phyloP scores from a whole-genome alignment of 1,140 invertebrate genomes.

The Pristionchus pacificus region DNA sequence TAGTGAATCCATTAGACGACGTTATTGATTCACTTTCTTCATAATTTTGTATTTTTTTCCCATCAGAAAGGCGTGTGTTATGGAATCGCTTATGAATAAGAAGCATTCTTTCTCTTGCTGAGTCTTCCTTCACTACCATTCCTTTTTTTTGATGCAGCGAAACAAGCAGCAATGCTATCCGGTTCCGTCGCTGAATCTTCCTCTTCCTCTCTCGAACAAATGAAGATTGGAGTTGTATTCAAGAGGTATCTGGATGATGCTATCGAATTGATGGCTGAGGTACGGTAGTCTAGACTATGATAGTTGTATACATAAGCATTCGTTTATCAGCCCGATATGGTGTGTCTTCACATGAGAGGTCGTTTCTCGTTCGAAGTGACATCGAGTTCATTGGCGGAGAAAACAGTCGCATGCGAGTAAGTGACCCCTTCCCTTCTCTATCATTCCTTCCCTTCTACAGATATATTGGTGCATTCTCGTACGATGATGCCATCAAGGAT shows the following conservation, averaged over 20 bases:
- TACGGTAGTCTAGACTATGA: too few species aligned
- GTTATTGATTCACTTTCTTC: too few species aligned
- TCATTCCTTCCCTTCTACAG: not conserved
- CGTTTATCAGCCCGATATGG: not conserved
- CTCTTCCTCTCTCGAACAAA: not conserved
- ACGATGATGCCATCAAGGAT: not conserved
- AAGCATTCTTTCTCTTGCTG: not conserved
- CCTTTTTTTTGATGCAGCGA: not conserved
- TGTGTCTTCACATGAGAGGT: not conserved
- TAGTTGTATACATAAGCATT: too few species aligned
- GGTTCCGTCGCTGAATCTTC: not conserved
- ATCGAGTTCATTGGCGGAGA: not conserved
- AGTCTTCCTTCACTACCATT: not conserved
- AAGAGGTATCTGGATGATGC: not conserved
- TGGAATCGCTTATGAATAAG: too few species aligned
- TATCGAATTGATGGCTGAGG: not conserved
- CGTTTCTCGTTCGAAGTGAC: not conserved
- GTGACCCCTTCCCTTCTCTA: too few species aligned
- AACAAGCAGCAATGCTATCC: not conserved
- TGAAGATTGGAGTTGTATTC: not conserved
- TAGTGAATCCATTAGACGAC: too few species aligned
- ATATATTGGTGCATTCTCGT: not conserved
- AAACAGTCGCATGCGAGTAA: not conserved
- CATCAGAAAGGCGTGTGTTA: too few species aligned
- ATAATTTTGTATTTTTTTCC: too few species aligned